A percentile compares a stretch with the other conserved stretches of the same genome.
Evolutionary conservation across 2,797 vertebrate species (phyloP).

Genomic region (Smutsia gigantea): DNA sequence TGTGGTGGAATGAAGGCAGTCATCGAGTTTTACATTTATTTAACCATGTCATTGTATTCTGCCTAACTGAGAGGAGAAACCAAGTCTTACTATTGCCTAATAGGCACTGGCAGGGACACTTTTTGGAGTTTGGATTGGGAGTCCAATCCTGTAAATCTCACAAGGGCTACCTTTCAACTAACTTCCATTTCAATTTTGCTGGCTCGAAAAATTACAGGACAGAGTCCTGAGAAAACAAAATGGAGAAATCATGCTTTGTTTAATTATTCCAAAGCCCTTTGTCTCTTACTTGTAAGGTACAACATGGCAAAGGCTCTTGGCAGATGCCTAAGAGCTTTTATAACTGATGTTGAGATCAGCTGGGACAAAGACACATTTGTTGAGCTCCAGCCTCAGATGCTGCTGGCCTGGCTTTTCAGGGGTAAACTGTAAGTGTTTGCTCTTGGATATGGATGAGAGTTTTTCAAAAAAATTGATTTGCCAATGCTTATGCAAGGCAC

Average conservation of each 20-base stretch:
- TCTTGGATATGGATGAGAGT: constrained; percentile 56
- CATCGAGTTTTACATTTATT: not conserved
- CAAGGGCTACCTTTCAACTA: not conserved
- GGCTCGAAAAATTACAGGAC: constrained; percentile 14
- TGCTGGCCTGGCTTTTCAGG: constrained; percentile 37
- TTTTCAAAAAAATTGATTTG: constrained; percentile 19
- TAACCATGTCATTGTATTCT: constrained; percentile 12
- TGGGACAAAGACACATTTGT: constrained; percentile 71
- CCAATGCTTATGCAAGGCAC: not conserved
- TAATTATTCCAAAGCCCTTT: constrained; percentile 68
- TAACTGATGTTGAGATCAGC: constrained; percentile 34
- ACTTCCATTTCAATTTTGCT: constrained; percentile 34
- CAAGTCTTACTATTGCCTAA: not conserved
- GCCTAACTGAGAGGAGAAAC: constrained; percentile 44
- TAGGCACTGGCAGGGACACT: not conserved
- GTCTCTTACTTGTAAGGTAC: constrained; percentile 69
- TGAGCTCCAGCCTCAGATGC: constrained; percentile 33
- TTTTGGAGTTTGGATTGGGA: not conserved
- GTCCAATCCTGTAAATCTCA: not conserved
- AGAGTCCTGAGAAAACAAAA: constrained; percentile 50
- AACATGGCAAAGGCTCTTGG: constrained; percentile 61
- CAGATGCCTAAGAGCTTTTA: constrained; percentile 57
- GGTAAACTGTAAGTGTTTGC: constrained; percentile 60
- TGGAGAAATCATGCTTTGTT: constrained; percentile 60
- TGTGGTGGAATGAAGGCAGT: not conserved